These are phyloP conservation scores for Lycophotia porphyrea DNA, from an alignment of 2,888 invertebrate species.

Conservation along the genomic window DNA sequence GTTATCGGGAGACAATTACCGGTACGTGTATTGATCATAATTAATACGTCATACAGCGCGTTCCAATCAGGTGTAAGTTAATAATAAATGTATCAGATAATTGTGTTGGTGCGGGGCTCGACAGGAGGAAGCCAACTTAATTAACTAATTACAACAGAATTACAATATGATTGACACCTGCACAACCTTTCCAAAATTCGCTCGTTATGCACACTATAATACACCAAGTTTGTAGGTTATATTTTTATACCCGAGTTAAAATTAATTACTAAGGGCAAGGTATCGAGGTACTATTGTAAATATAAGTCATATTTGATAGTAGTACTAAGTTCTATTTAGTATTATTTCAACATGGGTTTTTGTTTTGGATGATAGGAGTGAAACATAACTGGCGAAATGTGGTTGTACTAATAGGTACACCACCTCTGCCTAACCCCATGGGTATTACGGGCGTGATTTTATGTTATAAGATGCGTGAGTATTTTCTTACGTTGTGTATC, in stretches of 20 bases:
- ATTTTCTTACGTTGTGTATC: background rate
- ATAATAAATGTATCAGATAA: slow-evolving; percentile 65
- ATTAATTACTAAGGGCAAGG: background rate
- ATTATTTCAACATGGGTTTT: background rate
- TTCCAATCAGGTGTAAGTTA: slow-evolving; percentile 62
- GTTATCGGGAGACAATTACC: slow-evolving; percentile 61
- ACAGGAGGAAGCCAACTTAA: slow-evolving; percentile 54
- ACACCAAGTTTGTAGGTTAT: background rate
- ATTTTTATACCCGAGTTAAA: background rate
- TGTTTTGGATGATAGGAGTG: too few species aligned
- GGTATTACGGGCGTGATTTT: background rate
- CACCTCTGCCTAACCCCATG: background rate
- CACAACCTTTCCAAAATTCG: slow-evolving; percentile 43
- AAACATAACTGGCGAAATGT: background rate
- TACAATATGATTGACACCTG: slow-evolving; percentile 62
- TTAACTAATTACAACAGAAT: slow-evolving; percentile 61
- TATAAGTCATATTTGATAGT: background rate
- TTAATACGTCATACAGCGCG: slow-evolving; percentile 60
- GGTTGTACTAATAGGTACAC: background rate
- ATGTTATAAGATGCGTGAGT: background rate
- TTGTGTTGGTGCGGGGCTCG: slow-evolving; percentile 40
- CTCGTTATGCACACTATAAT: slow-evolving; percentile 12
- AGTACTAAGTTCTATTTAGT: background rate
- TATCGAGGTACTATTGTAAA: background rate
- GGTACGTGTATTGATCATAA: slow-evolving; percentile 62